phyloP scores from a whole-genome alignment of 2,888 invertebrate genomes.

The Phaonia tiefii region DNA sequence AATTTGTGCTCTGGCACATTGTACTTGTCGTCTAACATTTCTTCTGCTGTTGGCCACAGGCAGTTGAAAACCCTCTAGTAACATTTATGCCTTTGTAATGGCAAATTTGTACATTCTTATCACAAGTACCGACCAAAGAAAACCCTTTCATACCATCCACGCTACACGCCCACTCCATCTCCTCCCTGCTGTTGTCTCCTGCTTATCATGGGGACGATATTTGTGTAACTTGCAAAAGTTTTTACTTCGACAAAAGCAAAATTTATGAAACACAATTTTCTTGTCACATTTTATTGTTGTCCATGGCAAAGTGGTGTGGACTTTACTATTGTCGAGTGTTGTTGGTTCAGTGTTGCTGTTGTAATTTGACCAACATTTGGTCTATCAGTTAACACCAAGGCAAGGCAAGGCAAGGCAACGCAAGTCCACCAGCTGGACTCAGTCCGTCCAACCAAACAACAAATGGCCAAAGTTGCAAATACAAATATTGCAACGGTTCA shows the following conservation, averaged over 20 bases:
- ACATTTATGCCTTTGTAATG: no score
- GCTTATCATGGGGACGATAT: neutral
- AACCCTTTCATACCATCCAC: conserved; percentile 14
- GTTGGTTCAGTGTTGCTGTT: neutral
- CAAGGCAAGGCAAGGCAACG: neutral
- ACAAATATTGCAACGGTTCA: conserved; percentile 2
- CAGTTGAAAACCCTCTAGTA: neutral
- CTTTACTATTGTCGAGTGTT: neutral
- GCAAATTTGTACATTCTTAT: neutral
- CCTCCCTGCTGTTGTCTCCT: neutral
- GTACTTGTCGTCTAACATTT: conserved; percentile 31
- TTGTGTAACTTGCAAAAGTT: conserved; percentile 31
- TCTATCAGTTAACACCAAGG: conserved; percentile 24
- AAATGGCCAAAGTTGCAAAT: neutral
- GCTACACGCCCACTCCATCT: neutral
- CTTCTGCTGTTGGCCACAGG: conserved; percentile 11
- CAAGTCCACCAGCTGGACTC: neutral
- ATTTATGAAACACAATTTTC: conserved; percentile 39
- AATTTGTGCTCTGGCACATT: neutral
- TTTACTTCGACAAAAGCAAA: neutral
- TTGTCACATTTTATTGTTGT: conserved; percentile 34
- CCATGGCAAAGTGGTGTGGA: neutral
- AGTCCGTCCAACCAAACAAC: no score
- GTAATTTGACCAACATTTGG: conserved; percentile 38
- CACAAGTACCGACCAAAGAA: neutral